These are phyloP conservation scores for Hippocampus kuda DNA, from an alignment of 2,797 vertebrate genomes.

Conservation along the genomic window DNA sequence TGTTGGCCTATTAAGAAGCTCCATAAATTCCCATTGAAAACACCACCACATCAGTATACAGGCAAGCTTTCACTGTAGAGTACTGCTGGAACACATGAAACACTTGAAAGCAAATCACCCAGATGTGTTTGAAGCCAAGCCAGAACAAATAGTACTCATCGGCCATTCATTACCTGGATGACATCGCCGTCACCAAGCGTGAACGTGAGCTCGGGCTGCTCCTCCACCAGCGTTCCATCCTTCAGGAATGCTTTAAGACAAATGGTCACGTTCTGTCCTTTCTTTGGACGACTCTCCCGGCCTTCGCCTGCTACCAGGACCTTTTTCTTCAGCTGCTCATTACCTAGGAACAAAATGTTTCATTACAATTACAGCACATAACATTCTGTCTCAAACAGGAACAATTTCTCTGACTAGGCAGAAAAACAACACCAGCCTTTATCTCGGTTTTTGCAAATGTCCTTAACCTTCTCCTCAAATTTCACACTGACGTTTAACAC, in stretches of 20 bases:
- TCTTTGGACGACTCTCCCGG: conserved; percentile 70
- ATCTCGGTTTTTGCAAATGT: too few relatives aligned
- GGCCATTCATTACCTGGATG: conserved; percentile 72
- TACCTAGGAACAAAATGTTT: conserved; percentile 59
- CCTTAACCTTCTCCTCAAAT: too few relatives aligned
- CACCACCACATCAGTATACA: neutral
- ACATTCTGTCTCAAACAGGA: neutral
- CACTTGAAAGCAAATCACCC: neutral
- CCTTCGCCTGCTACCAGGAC: conserved; percentile 71
- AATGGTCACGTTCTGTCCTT: conserved; percentile 83
- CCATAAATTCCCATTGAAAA: neutral
- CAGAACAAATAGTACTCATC: neutral
- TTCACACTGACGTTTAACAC: too few relatives aligned
- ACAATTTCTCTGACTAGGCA: too few relatives aligned
- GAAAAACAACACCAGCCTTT: too few relatives aligned
- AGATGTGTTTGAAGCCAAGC: neutral
- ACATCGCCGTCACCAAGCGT: conserved; percentile 89
- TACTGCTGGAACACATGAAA: neutral
- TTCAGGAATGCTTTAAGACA: conserved; percentile 69
- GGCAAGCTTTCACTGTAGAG: too few relatives aligned
- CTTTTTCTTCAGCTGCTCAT: conserved; percentile 81
- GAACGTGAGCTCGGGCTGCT: conserved; percentile 70
- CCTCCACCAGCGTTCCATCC: conserved; percentile 68
- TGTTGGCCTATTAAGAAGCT: neutral
- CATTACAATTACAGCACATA: neutral